phyloP scores from a whole-genome alignment of 2,888 invertebrate species.

The Erannis defoliaria region DNA sequence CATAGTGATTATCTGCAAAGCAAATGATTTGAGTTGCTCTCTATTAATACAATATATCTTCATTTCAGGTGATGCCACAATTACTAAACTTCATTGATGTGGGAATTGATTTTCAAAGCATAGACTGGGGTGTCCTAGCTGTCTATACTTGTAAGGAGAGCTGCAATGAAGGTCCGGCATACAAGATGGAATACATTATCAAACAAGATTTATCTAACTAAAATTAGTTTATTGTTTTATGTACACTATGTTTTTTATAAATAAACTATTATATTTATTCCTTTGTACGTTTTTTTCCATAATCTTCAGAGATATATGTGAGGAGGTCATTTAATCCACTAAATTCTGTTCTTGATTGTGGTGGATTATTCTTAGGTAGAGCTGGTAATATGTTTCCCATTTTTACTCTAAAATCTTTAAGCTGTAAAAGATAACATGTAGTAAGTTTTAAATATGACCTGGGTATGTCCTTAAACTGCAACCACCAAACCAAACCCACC shows the following conservation, averaged over 20 bases:
- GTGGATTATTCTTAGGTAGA: conserved; percentile 92
- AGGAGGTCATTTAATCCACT: conserved; percentile 94
- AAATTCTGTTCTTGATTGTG: conserved; percentile 95
- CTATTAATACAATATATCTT: neutral
- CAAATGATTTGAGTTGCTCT: too few relatives aligned
- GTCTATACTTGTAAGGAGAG: conserved; percentile 95
- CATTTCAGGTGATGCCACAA: conserved; percentile 93
- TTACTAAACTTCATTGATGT: conserved; percentile 90
- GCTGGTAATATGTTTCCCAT: conserved; percentile 92
- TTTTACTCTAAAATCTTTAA: conserved; percentile 93
- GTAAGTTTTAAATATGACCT: neutral
- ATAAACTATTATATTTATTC: conserved; percentile 46
- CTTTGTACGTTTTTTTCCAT: conserved; percentile 70
- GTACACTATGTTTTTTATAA: conserved; percentile 7
- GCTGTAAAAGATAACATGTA: conserved; percentile 76
- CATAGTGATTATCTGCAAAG: too few relatives aligned
- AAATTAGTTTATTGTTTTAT: conserved; percentile 33
- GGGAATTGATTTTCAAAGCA: conserved; percentile 85
- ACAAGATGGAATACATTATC: conserved; percentile 92
- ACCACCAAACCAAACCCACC: too few relatives aligned
- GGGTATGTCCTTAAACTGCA: too few relatives aligned
- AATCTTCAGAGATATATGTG: conserved; percentile 90
- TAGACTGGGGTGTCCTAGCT: conserved; percentile 97
- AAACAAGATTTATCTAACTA: conserved; percentile 92
- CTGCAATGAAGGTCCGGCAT: conserved; percentile 89